Percentiles rank a stretch among this genome's conserved stretches.
Conservation (phyloP, 2,888 invertebrate species). For the Cryptus armator region DNA sequence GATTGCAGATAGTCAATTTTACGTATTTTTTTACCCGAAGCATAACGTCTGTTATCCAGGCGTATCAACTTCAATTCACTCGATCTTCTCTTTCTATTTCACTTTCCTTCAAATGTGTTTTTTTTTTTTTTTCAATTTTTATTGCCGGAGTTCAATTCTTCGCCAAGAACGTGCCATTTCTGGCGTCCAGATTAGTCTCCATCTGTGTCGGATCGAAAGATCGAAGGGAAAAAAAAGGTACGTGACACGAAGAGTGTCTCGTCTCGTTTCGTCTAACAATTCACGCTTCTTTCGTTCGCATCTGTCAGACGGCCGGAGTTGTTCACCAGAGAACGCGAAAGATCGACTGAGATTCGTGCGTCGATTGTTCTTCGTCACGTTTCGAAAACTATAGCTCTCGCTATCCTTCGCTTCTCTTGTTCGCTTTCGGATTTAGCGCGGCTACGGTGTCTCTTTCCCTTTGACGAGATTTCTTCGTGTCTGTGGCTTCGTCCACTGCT, state of each 20-base stretch:
- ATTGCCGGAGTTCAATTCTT: slow-evolving; percentile 8
- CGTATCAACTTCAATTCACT: slow-evolving; percentile 12
- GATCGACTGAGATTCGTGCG: slow-evolving; percentile 63
- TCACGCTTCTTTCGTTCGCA: slow-evolving; percentile 48
- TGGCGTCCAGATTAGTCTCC: slow-evolving; percentile 53
- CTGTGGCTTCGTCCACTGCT: slow-evolving; percentile 40
- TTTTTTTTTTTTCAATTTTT: slow-evolving; percentile 30
- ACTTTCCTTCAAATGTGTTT: background rate
- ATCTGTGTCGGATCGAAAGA: slow-evolving; percentile 59
- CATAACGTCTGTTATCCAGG: slow-evolving; percentile 41
- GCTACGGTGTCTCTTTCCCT: background rate
- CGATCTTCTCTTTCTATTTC: background rate
- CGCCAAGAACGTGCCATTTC: slow-evolving; percentile 58
- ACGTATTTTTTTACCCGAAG: background rate
- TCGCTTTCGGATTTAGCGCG: background rate
- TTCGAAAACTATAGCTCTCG: slow-evolving; percentile 22
- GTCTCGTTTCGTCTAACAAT: slow-evolving; percentile 42
- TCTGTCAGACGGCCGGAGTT: slow-evolving; percentile 53
- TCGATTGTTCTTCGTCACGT: slow-evolving; percentile 67
- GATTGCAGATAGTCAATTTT: background rate
- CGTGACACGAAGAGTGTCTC: slow-evolving; percentile 47
- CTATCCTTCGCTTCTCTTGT: slow-evolving; percentile 3
- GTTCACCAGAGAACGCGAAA: slow-evolving; percentile 18
- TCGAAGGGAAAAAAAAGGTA: slow-evolving; percentile 50
- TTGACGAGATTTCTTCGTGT: slow-evolving; percentile 34